Conservation (phyloP, 2,797 vertebrate species). For the Spondyliosoma cantharus region DNA sequence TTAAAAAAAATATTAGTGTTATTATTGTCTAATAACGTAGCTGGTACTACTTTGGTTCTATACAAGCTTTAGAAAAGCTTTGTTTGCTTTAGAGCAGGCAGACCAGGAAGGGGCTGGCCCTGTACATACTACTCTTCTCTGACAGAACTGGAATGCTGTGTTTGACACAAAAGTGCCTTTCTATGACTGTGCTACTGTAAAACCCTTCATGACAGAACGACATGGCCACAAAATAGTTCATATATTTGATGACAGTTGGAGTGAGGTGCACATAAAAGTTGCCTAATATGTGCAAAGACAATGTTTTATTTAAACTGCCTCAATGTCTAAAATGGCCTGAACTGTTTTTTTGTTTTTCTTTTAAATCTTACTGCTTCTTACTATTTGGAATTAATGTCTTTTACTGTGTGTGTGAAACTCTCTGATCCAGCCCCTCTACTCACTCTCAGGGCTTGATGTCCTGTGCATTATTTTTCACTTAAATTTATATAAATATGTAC, state of each 20-base stretch:
- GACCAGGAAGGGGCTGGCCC: slow-evolving; percentile 86
- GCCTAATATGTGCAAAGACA: slow-evolving; percentile 81
- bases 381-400: slow-evolving; percentile 58
- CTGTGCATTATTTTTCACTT: slow-evolving; percentile 90
- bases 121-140: slow-evolving; percentile 79
- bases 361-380: slow-evolving; percentile 46
- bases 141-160: slow-evolving; percentile 84
- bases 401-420: slow-evolving; percentile 81
- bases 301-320: slow-evolving; percentile 90
- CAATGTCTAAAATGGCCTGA: slow-evolving; percentile 73
- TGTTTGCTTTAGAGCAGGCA: slow-evolving; percentile 80
- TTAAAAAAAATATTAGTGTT: slow-evolving; percentile 77
- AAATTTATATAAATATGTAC: slow-evolving; percentile 88
- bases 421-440: slow-evolving; percentile 86
- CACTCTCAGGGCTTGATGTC: slow-evolving; percentile 95
- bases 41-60: slow-evolving; percentile 89
- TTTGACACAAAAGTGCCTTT: slow-evolving; percentile 87
- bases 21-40: slow-evolving; percentile 86
- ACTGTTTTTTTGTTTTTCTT: slow-evolving; percentile 38
- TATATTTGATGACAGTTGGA: slow-evolving; percentile 71
- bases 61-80: slow-evolving; percentile 82
- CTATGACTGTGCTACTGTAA: slow-evolving; percentile 83
- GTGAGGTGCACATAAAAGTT: slow-evolving; percentile 77
- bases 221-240: slow-evolving; percentile 64
- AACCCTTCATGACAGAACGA: slow-evolving; percentile 73